Conservation (phyloP, 1,140 invertebrate genomes). For the Papilio machaon region DNA sequence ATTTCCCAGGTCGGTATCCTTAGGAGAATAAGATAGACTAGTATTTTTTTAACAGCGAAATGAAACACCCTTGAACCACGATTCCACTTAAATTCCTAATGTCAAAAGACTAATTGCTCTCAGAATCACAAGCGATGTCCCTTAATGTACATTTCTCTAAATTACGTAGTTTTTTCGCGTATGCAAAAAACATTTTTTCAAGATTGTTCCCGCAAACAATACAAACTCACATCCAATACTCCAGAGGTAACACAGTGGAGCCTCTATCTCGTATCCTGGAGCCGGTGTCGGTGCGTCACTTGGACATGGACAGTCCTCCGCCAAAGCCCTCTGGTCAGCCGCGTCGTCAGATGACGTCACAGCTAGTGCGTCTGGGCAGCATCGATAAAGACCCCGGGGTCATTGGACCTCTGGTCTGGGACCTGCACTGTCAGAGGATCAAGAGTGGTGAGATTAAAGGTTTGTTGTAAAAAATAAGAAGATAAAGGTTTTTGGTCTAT, state of each 20-base stretch:
- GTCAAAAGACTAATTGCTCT: too few species aligned
- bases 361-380: constrained; percentile 82
- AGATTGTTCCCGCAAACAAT: too few species aligned
- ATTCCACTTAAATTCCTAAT: too few species aligned
- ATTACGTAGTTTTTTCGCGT: too few species aligned
- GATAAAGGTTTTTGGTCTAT: not conserved
- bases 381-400: constrained; percentile 90
- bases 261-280: constrained; percentile 90
- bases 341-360: constrained; percentile 69
- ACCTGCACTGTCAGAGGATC: constrained; percentile 84
- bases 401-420: constrained; percentile 91
- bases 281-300: constrained; percentile 86
- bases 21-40: not conserved
- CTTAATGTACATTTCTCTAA: too few species aligned
- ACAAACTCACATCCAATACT: constrained; percentile 42
- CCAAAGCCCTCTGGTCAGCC: constrained; percentile 56
- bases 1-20: constrained; percentile 83
- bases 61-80: not conserved
- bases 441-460: constrained; percentile 61
- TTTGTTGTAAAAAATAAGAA: not conserved
- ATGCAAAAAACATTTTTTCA: too few species aligned
- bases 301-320: constrained; percentile 83
- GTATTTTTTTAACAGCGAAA: not conserved
- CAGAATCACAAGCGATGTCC: too few species aligned
- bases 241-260: constrained; percentile 86